A percentile compares a stretch with the other conserved stretches of the same genome.
Evolutionary conservation across 2,797 vertebrate species (phyloP).

Genomic region (Hozukius guyotensis): DNA sequence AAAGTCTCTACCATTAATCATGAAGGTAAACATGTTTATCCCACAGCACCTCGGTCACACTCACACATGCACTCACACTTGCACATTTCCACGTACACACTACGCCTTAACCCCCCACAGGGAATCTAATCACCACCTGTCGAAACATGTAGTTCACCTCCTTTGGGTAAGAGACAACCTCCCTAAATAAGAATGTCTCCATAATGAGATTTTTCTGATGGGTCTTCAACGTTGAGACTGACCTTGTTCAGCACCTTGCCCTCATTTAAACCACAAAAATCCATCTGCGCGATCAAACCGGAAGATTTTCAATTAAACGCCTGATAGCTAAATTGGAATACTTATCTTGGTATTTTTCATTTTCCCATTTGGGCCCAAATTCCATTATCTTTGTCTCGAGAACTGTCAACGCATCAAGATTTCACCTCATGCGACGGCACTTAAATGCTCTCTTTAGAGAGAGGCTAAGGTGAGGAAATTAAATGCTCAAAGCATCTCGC

Average conservation of each 20-base stretch:
- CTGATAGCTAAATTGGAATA: constrained; percentile 74
- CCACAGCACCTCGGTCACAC: neutral
- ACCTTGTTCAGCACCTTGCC: constrained; percentile 77
- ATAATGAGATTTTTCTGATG: constrained; percentile 79
- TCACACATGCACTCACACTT: neutral
- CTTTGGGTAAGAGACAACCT: constrained; percentile 60
- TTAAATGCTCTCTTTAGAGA: constrained; percentile 56
- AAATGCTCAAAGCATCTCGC: constrained; percentile 51
- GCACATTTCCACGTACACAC: neutral
- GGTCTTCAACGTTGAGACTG: constrained; percentile 61
- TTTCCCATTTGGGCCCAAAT: constrained; percentile 68
- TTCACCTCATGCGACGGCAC: constrained; percentile 54
- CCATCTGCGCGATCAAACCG: constrained; percentile 61
- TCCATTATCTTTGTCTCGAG: constrained; percentile 77
- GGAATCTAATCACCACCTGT: constrained; percentile 56
- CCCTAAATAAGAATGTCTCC: constrained; percentile 70
- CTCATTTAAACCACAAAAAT: constrained; percentile 71
- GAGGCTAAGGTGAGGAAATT: constrained; percentile 57
- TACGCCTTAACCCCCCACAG: constrained; percentile 9
- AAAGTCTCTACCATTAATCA: neutral
- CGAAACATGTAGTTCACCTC: constrained; percentile 69
- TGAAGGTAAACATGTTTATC: neutral
- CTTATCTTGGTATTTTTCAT: constrained; percentile 74
- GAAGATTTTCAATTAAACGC: constrained; percentile 77
- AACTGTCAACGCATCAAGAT: constrained; percentile 72